phyloP scores from a whole-genome alignment of 2,797 vertebrate genomes.

The Melanotaenia parkinsoni region DNA sequence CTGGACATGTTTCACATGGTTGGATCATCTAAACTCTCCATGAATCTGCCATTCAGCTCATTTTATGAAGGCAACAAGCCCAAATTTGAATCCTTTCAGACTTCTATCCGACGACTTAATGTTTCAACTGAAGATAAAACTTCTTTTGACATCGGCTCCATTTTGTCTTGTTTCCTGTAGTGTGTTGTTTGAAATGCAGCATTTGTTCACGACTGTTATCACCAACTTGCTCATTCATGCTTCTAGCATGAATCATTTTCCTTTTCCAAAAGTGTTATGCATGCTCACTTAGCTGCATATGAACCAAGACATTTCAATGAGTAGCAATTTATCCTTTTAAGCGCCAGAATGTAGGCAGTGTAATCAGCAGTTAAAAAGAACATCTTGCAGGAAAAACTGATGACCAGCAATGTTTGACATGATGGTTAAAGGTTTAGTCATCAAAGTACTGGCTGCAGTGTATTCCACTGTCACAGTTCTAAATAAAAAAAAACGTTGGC shows the following conservation, averaged over 20 bases:
- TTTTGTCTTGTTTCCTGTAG: not conserved
- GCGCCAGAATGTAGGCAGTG: not conserved
- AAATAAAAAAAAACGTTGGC: not conserved
- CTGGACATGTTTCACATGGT: not conserved
- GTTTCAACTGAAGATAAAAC: not conserved
- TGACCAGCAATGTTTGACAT: not conserved
- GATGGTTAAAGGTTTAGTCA: not conserved
- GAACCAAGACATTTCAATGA: not conserved
- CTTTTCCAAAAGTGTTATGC: constrained; percentile 7
- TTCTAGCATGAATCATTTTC: constrained; percentile 6
- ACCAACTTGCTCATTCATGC: not conserved
- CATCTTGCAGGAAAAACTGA: not conserved
- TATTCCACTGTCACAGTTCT: not conserved
- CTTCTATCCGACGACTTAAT: not conserved
- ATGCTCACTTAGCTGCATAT: not conserved
- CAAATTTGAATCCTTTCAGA: not conserved
- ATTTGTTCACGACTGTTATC: not conserved
- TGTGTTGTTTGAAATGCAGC: not conserved
- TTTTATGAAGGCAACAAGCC: not conserved
- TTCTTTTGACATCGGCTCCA: not conserved
- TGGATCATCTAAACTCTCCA: not conserved
- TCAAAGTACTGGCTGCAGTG: not conserved
- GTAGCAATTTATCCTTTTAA: not conserved
- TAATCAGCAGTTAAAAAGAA: not conserved
- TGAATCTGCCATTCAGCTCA: not conserved